phyloP scores from a whole-genome alignment of 2,797 vertebrate species.

The Hoplostethus atlanticus region DNA sequence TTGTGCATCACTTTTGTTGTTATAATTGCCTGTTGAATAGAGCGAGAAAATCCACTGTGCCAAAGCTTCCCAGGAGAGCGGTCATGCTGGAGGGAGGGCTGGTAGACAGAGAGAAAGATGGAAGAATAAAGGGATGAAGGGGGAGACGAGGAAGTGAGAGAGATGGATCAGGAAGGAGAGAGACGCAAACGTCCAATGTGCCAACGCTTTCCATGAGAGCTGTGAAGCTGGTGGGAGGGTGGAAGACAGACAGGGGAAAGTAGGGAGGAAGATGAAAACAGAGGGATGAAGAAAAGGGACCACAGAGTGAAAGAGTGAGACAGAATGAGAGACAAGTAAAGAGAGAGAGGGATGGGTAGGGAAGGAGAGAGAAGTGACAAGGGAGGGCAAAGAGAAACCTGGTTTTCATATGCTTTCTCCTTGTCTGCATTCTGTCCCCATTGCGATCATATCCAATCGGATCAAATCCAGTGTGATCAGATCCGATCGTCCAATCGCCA shows the following conservation, averaged over 20 bases:
- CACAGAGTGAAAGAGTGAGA: background rate
- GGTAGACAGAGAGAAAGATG: background rate
- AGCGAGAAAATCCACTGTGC: background rate
- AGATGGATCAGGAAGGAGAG: background rate
- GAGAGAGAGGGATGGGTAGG: background rate
- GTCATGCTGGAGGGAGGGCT: background rate
- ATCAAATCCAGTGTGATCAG: no score
- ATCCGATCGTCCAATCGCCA: no score
- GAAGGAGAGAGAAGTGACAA: no score
- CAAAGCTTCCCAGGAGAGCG: background rate
- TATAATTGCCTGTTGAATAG: background rate
- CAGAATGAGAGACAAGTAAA: background rate
- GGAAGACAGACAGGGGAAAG: background rate
- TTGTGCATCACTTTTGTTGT: background rate
- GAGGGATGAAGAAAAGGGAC: background rate
- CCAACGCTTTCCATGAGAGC: background rate
- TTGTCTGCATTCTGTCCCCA: no score
- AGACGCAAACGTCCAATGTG: background rate
- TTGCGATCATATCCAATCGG: no score
- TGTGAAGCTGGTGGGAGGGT: background rate
- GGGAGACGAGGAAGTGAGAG: background rate
- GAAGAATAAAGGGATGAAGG: background rate
- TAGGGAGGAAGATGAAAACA: background rate
- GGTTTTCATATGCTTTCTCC: no score
- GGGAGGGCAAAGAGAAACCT: no score